Percentiles rank a stretch among this genome's conserved stretches.
These are phyloP conservation scores for Crematogaster levior DNA, from an alignment of 2,888 invertebrate genomes.

Conservation along the genomic window DNA sequence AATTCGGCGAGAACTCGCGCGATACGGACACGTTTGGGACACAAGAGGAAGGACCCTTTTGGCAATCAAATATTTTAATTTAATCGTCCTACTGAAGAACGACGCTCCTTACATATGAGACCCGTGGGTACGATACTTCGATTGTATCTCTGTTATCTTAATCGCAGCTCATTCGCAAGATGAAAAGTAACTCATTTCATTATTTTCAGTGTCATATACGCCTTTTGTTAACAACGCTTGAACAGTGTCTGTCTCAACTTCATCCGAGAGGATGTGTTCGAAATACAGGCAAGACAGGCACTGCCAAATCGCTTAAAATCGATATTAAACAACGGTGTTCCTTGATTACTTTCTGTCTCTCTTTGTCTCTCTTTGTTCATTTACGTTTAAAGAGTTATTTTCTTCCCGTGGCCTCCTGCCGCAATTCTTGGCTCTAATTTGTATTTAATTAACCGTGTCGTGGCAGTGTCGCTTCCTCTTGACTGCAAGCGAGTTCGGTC, in stretches of 20 bases:
- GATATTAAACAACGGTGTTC: neutral
- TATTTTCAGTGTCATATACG: too few relatives aligned
- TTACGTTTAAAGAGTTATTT: slow-evolving; percentile 61
- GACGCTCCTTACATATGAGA: slow-evolving; percentile 75
- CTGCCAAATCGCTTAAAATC: neutral
- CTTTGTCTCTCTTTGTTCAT: neutral
- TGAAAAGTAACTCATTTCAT: slow-evolving; percentile 52
- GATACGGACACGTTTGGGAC: slow-evolving; percentile 64
- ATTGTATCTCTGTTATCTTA: neutral
- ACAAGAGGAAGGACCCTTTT: slow-evolving; percentile 65
- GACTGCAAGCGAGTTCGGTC: slow-evolving; percentile 68
- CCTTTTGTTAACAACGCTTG: too few relatives aligned
- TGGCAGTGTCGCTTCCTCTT: slow-evolving; percentile 58
- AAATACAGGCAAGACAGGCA: too few relatives aligned
- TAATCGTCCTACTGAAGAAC: slow-evolving; percentile 81
- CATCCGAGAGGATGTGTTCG: too few relatives aligned
- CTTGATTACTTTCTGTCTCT: neutral
- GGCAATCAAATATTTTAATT: slow-evolving; percentile 86
- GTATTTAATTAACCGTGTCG: slow-evolving; percentile 79
- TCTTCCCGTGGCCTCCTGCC: slow-evolving; percentile 56
- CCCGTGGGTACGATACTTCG: neutral
- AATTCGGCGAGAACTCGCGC: slow-evolving; percentile 78
- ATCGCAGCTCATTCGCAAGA: neutral
- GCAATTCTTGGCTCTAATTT: slow-evolving; percentile 77
- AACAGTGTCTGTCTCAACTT: too few relatives aligned